These are phyloP conservation scores for Serripes groenlandicus DNA, from an alignment of 2,888 invertebrate species.

Conservation along the genomic window DNA sequence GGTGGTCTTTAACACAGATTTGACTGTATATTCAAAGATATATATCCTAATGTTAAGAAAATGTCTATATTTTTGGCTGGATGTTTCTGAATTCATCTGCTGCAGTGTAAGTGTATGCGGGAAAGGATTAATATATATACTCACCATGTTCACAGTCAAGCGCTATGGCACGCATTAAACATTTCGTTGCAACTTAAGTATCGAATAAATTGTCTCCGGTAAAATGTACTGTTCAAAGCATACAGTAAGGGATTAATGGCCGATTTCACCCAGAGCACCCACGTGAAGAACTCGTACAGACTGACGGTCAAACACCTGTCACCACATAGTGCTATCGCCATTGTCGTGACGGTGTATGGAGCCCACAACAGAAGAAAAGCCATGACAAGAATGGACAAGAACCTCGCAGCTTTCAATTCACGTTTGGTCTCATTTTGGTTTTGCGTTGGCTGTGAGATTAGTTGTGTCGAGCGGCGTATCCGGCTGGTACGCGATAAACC, in stretches of 20 bases:
- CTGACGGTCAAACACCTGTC: constrained; percentile 95
- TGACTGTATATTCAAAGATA: no score
- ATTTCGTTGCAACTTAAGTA: not conserved
- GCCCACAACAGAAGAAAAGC: constrained; percentile 74
- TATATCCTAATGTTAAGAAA: no score
- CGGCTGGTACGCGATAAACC: no score
- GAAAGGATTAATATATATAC: no score
- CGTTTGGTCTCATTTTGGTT: constrained; percentile 18
- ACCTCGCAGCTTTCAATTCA: constrained; percentile 69
- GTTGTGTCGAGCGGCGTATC: not conserved
- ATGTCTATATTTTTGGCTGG: no score
- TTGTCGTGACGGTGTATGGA: constrained; percentile 74
- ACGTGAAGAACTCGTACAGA: constrained; percentile 95
- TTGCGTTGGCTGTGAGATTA: not conserved
- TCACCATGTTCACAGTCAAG: no score
- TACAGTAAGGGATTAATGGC: constrained; percentile 80
- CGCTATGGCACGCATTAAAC: not conserved
- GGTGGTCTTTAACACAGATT: no score
- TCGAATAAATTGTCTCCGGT: constrained; percentile 61
- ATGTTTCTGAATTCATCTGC: no score
- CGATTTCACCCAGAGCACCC: constrained; percentile 79
- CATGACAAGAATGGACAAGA: constrained; percentile 70
- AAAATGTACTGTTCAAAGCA: constrained; percentile 74
- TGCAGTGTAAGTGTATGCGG: no score
- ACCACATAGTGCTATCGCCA: constrained; percentile 69